phyloP scores from a whole-genome alignment of 2,888 invertebrate species.

The Tortrix viridana region DNA sequence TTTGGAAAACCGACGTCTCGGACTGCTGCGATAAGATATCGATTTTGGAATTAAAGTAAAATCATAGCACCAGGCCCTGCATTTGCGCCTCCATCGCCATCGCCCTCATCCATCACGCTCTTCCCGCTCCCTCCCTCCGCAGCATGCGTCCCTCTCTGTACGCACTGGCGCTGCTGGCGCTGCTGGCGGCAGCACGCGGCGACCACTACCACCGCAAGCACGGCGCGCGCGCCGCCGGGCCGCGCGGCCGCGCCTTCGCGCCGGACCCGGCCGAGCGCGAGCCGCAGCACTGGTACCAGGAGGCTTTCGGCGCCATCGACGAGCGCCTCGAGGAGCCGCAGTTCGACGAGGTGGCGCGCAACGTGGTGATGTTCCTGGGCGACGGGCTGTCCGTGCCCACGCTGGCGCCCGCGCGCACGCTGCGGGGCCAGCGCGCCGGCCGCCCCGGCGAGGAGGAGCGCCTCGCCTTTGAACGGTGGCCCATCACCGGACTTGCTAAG shows the following conservation, averaged over 20 bases:
- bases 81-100: no score
- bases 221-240: conserved; percentile 31
- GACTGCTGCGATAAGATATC: no score
- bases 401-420: conserved; percentile 84
- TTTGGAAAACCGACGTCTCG: no score
- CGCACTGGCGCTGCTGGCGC: conserved; percentile 20
- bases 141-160: conserved; percentile 5
- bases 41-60: no score
- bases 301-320: conserved; percentile 43
- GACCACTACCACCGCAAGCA: conserved; percentile 38
- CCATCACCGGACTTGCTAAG: conserved; percentile 74
- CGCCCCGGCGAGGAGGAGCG: conserved; percentile 82
- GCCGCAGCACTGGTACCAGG: conserved; percentile 44
- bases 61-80: no score
- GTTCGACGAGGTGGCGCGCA: conserved; percentile 73
- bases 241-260: not conserved
- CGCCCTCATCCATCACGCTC: no score
- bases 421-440: conserved; percentile 81
- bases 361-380: conserved; percentile 87
- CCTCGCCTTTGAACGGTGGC: conserved; percentile 86
- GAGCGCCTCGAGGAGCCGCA: conserved; percentile 54
- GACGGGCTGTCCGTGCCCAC: conserved; percentile 90
- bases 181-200: conserved; percentile 34
- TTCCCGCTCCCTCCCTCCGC: not conserved
- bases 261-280: conserved; percentile 13